phyloP scores from a whole-genome alignment of 2,113 vertebrate genomes.

The Cariama cristata region DNA sequence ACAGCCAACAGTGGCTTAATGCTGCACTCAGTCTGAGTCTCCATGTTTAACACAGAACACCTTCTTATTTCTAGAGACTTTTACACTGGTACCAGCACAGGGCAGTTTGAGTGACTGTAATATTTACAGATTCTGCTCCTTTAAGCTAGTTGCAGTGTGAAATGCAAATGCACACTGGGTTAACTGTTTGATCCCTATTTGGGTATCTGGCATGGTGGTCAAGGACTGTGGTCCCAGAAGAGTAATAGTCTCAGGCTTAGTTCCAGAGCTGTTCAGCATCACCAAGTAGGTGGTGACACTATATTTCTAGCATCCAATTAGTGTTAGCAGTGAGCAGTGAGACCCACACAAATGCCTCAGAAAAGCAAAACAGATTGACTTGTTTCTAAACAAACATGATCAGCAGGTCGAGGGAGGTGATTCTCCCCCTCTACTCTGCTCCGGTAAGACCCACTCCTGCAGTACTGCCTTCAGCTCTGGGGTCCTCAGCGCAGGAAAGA shows the following conservation, averaged over 20 bases:
- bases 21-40: fast-evolving
- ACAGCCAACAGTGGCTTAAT: neutral
- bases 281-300: neutral
- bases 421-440: neutral
- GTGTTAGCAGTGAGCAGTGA: neutral
- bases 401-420: neutral
- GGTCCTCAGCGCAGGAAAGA: neutral
- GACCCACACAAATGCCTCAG: neutral
- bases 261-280: neutral
- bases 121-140: neutral
- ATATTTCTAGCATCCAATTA: neutral
- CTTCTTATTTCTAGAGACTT: neutral
- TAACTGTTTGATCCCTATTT: neutral
- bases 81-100: neutral
- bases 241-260: neutral
- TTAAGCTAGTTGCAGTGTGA: neutral
- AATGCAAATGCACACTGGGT: neutral
- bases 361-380: neutral
- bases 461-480: neutral
- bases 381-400: neutral
- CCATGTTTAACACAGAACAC: neutral
- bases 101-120: neutral
- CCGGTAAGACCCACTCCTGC: neutral
- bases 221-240: neutral
- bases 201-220: neutral